Conservation (phyloP, 2,888 invertebrate species). For the Yponomeuta plumbellus region DNA sequence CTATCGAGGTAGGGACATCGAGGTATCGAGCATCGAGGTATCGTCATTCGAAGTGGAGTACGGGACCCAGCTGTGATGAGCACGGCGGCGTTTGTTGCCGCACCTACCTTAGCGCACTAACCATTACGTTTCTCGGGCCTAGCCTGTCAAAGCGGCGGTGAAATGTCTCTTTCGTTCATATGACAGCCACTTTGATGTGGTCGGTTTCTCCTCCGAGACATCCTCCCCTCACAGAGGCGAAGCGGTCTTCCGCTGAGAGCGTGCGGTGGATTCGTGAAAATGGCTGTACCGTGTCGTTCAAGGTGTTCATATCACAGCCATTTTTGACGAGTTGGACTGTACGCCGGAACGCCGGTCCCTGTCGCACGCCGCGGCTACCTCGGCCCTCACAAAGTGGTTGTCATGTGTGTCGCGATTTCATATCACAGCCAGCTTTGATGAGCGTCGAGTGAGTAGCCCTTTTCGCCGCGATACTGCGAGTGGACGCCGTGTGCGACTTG, state of each 20-base stretch:
- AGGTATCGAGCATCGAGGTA: too few relatives aligned
- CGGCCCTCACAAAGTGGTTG: slow-evolving; percentile 94
- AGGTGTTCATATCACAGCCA: slow-evolving; percentile 90
- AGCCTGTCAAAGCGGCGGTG: slow-evolving; percentile 93
- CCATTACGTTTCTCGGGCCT: slow-evolving; percentile 70
- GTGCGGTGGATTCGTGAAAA: slow-evolving; percentile 82
- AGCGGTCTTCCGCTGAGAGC: slow-evolving; percentile 13
- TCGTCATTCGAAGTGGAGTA: too few relatives aligned
- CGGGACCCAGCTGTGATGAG: slow-evolving; percentile 98
- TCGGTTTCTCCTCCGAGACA: slow-evolving; percentile 78
- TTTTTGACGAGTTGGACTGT: slow-evolving; percentile 93
- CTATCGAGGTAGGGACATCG: too few relatives aligned
- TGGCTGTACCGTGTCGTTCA: slow-evolving; percentile 83
- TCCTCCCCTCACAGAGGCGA: slow-evolving; percentile 18
- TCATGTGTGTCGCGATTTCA: slow-evolving; percentile 83
- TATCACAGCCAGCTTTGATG: slow-evolving; percentile 99
- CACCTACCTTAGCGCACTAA: slow-evolving; percentile 19
- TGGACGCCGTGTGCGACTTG: too few relatives aligned
- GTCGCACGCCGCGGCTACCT: slow-evolving; percentile 30
- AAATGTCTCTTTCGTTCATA: slow-evolving; percentile 85
- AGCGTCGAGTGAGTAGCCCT: slow-evolving; percentile 73
- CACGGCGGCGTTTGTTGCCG: slow-evolving; percentile 76
- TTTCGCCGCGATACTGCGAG: not conserved
- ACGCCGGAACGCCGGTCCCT: slow-evolving; percentile 47
- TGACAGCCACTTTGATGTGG: slow-evolving; percentile 99